Percentiles rank a stretch among this genome's conserved stretches.
These are phyloP conservation scores for Drosophila subpulchrella DNA, from an alignment of 1,140 invertebrate genomes.

Conservation along the genomic window DNA sequence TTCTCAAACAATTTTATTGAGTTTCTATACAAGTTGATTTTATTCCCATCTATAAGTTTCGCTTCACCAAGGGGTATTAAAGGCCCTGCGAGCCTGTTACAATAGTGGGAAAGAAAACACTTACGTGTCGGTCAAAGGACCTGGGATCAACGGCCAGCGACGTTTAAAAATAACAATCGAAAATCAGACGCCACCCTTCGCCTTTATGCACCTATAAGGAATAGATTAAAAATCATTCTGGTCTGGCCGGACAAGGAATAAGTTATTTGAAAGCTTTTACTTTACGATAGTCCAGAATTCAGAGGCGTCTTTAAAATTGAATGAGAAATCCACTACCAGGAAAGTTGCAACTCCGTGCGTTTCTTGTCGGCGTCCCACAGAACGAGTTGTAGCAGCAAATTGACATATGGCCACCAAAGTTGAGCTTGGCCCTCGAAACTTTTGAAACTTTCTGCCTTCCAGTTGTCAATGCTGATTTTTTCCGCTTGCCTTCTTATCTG, in stretches of 20 bases:
- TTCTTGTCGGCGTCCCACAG: conserved; percentile 30
- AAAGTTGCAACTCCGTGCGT: conserved; percentile 6
- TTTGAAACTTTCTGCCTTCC: conserved; percentile 37
- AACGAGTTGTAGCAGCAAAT: conserved; percentile 66
- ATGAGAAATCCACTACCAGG: conserved; percentile 14
- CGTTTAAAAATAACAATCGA: conserved; percentile 49
- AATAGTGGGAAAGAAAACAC: conserved; percentile 64
- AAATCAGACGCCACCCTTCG: conserved; percentile 10
- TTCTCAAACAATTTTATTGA: conserved; percentile 75
- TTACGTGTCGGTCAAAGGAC: conserved; percentile 21
- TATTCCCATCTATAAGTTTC: not conserved
- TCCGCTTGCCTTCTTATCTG: conserved; percentile 61
- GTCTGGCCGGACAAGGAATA: conserved; percentile 28
- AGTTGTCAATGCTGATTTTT: conserved; percentile 65
- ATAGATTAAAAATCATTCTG: conserved; percentile 66
- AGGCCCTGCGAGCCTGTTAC: conserved; percentile 26
- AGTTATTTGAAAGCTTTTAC: conserved; percentile 55
- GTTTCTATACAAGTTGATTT: conserved; percentile 64
- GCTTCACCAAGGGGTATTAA: not conserved
- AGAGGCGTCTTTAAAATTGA: conserved; percentile 50
- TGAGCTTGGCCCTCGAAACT: conserved; percentile 39
- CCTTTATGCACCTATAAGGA: conserved; percentile 9
- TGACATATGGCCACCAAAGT: conserved; percentile 66
- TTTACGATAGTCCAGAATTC: conserved; percentile 16
- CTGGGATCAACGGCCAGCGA: conserved; percentile 44